Base-by-base conservation (phyloP, 2,888 invertebrate species). In the Notodonta ziczac region DNA sequence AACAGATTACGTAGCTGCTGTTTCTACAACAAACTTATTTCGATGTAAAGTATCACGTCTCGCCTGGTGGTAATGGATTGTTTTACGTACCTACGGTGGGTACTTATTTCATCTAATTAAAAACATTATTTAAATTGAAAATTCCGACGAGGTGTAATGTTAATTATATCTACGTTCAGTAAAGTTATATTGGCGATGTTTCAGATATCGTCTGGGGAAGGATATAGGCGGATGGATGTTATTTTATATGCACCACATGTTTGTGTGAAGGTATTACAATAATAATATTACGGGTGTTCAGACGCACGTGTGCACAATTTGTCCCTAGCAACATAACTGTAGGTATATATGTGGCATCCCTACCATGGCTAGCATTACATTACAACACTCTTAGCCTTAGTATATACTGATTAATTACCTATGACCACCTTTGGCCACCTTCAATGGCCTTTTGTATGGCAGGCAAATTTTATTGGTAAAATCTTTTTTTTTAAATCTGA, bases 41-140 rank as follows among this genome's bases (percentile, higher is more conserved):
- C 64, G 69, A 63, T 70, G 68, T 69, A 63, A 76, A 70, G 70
- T 62, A 71, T 69, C 63, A 72, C 61, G 57, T 60, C 67, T 69
- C 61, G 60, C 67, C 59, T 60, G 60, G 65, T 66, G 44, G 57
- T 69, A 65, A 55, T 66, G 63, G 67, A 59, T 67, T 74, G 71
- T 66, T 69, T 72, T 66, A 74, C 24, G 24, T 24, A 24, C 1
- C 24, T 24, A 24, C 24, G 1, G 24, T 24, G 24, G 24, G 24
- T 24, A 24, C 66, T 66, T 66, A 65, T 62, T 69, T 63, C 63
- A 73, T 69, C 58, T 76, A 77, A 81, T 82, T 77, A 75, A 78
- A 74, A 71, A 71, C 72, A 73, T 77, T 70, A 73, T 76, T 80
- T 79, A 73, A 77, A 77, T 81, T 74, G 75, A 58, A 74, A 78